A percentile compares a stretch with the other conserved stretches of the same genome.
Conservation (phyloP, 2,888 invertebrate genomes). For the Drosophila monieri region DNA sequence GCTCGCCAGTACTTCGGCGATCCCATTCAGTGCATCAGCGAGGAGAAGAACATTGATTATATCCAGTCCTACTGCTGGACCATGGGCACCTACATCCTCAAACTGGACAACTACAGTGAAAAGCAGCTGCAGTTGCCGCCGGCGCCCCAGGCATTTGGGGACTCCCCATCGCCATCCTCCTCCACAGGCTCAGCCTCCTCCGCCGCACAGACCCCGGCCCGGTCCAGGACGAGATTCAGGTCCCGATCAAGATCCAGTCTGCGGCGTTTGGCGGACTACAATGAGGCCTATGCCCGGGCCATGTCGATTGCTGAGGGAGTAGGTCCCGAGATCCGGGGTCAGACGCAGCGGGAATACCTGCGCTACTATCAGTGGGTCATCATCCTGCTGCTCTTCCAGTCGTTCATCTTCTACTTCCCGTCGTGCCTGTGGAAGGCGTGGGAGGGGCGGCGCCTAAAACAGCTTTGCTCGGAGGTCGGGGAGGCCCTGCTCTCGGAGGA, state of each 20-base stretch:
- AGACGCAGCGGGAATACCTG: constrained; percentile 77
- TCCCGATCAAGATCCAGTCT: constrained; percentile 1
- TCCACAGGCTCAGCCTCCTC: background rate
- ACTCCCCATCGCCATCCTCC: background rate
- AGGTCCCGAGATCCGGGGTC: constrained; percentile 61
- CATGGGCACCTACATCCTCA: constrained; percentile 88
- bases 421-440: constrained; percentile 83
- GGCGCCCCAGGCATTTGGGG: background rate
- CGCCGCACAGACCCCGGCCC: background rate
- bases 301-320: constrained; percentile 74
- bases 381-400: constrained; percentile 78
- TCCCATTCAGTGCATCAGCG: constrained; percentile 90
- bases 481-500: constrained; percentile 77
- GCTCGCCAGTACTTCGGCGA: constrained; percentile 94
- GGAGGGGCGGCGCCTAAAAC: constrained; percentile 84
- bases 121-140: background rate
- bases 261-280: constrained; percentile 38
- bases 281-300: constrained; percentile 61
- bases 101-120: constrained; percentile 31
- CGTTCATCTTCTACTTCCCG: constrained; percentile 81
- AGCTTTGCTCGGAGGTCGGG: constrained; percentile 81
- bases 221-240: background rate
- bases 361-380: constrained; percentile 84
- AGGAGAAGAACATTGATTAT: constrained; percentile 86
- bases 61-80: constrained; percentile 93